Conservation (phyloP, 2,797 vertebrate genomes). For the Carduelis carduelis region DNA sequence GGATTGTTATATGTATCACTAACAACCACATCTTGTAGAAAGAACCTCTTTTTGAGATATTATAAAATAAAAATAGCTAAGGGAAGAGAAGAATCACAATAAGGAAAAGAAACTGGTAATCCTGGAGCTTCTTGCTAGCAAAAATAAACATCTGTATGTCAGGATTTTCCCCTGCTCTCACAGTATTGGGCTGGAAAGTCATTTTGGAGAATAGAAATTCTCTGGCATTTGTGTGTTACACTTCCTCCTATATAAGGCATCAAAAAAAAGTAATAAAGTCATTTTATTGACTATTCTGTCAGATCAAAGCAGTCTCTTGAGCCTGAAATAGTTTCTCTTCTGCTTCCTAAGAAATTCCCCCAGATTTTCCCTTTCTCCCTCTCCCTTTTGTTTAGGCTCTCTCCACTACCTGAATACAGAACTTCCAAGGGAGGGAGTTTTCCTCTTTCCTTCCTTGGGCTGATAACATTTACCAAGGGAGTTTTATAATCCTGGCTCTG, state of each 20-base stretch:
- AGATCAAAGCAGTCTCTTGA: background rate
- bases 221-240: background rate
- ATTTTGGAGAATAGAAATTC: constrained; percentile 25
- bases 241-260: constrained; percentile 3
- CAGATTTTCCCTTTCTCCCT: background rate
- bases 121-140: background rate
- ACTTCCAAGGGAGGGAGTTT: background rate
- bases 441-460: background rate
- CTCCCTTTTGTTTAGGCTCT: background rate
- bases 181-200: background rate
- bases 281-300: background rate
- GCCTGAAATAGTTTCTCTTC: constrained; percentile 36
- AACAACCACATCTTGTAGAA: background rate
- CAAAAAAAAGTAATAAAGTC: background rate
- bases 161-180: constrained; percentile 5
- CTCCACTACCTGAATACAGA: background rate
- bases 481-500: background rate
- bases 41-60: background rate
- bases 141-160: background rate
- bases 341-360: constrained; percentile 64
- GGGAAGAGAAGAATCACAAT: background rate
- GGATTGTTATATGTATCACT: background rate
- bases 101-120: background rate
- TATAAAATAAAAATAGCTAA: background rate
- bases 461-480: background rate